Evolutionary conservation across 2,888 invertebrate genomes (phyloP).

Genomic region (Ectobius pallidus): DNA sequence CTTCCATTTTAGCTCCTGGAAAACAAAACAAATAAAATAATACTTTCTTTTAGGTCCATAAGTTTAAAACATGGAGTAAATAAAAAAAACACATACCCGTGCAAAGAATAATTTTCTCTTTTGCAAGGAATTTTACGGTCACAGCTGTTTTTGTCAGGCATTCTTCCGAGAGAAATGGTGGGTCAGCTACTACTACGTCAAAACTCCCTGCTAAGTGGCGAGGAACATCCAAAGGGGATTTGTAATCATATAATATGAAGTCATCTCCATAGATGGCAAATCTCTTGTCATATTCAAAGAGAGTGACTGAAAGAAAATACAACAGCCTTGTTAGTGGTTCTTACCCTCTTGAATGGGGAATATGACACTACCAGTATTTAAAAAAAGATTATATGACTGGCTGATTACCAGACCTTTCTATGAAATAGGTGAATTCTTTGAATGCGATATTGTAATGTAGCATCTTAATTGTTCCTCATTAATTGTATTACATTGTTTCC

Average conservation of each 20-base stretch:
- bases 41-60: no score
- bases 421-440: no score
- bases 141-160: constrained; percentile 83
- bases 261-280: constrained; percentile 79
- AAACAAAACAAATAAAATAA: constrained; percentile 41
- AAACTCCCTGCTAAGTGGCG: constrained; percentile 65
- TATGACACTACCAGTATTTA: no score
- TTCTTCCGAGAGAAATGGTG: constrained; percentile 93
- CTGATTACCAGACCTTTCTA: no score
- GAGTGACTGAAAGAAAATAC: constrained; percentile 63
- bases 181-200: constrained; percentile 90
- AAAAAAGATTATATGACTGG: no score
- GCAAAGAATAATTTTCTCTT: constrained; percentile 81
- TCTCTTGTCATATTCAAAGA: constrained; percentile 85
- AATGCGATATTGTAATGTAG: no score
- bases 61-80: no score
- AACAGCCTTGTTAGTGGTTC: no score
- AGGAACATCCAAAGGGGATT: constrained; percentile 72
- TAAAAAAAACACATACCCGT: constrained; percentile 68
- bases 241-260: constrained; percentile 89
- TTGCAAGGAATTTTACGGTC: constrained; percentile 76
- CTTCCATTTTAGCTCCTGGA: constrained; percentile 77
- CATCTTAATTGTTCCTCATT: no score
- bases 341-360: no score
- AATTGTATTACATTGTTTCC: no score